Percentiles rank a stretch among this genome's conserved stretches.
phyloP scores from a whole-genome alignment of 2,113 vertebrate species.

The Tachuris rubrigastra region DNA sequence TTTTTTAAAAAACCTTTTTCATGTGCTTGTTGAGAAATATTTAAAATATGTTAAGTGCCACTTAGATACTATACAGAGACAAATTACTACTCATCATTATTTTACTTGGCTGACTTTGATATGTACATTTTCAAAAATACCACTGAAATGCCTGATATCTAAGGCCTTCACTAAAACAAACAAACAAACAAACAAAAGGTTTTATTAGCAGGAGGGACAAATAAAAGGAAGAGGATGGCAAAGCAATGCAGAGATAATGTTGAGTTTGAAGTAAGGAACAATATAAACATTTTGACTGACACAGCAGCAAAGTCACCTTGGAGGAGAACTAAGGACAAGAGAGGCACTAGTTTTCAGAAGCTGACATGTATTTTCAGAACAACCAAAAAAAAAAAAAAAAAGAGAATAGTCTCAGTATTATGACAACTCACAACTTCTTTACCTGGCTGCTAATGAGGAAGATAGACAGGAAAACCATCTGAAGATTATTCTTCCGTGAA shows the following conservation, averaged over 20 bases:
- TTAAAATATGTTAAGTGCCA: not conserved
- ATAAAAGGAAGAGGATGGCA: not conserved
- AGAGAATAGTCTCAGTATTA: not conserved
- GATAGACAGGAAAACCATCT: not conserved
- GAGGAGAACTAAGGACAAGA: constrained; percentile 25
- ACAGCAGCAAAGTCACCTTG: not conserved
- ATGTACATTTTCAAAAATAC: not conserved
- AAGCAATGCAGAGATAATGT: not conserved
- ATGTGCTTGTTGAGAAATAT: not conserved
- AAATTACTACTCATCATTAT: not conserved
- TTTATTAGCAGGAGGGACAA: constrained; percentile 23
- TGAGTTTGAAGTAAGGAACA: constrained; percentile 6
- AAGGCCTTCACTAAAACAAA: not conserved
- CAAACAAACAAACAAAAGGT: not conserved
- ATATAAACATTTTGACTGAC: not conserved
- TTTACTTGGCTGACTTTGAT: not conserved
- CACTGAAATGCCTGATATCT: not conserved
- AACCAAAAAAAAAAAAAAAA: not conserved
- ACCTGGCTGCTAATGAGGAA: not conserved
- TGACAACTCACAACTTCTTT: not conserved
- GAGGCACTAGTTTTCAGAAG: constrained; percentile 3
- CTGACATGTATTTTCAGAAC: not conserved
- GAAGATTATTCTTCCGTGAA: constrained; percentile 26
- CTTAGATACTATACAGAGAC: not conserved
- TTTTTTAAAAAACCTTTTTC: not conserved